phyloP scores from a whole-genome alignment of 2,113 vertebrate species.

The Dasyurus viverrinus region DNA sequence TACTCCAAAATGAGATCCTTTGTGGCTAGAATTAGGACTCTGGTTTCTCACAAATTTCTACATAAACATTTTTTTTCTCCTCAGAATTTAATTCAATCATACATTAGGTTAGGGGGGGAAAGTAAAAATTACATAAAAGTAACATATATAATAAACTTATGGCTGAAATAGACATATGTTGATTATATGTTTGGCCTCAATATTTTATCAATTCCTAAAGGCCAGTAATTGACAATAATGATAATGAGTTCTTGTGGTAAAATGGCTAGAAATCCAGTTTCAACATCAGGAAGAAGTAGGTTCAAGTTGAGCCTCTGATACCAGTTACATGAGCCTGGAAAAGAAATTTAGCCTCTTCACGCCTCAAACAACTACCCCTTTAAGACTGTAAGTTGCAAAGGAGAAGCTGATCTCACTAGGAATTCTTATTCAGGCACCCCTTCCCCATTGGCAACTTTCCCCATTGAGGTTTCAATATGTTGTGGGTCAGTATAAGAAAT shows the following conservation, averaged over 20 bases:
- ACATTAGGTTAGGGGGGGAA: neutral
- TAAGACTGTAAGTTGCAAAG: neutral
- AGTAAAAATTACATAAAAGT: slow-evolving; percentile 12
- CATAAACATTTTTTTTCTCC: neutral
- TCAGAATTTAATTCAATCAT: neutral
- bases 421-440: neutral
- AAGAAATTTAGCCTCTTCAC: neutral
- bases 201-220: neutral
- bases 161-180: neutral
- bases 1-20: neutral
- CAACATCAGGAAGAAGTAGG: neutral
- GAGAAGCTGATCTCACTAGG: neutral
- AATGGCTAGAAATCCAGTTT: neutral
- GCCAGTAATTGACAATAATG: neutral
- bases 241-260: neutral
- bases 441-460: too few relatives aligned
- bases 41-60: neutral
- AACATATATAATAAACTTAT: neutral
- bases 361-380: neutral
- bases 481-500: too few relatives aligned
- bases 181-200: neutral
- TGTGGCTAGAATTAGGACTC: neutral
- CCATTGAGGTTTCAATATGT: too few relatives aligned
- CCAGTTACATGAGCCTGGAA: neutral
- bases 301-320: neutral